Base-by-base conservation (phyloP, 1,140 invertebrate genomes). In the Colletes gigas region DNA sequence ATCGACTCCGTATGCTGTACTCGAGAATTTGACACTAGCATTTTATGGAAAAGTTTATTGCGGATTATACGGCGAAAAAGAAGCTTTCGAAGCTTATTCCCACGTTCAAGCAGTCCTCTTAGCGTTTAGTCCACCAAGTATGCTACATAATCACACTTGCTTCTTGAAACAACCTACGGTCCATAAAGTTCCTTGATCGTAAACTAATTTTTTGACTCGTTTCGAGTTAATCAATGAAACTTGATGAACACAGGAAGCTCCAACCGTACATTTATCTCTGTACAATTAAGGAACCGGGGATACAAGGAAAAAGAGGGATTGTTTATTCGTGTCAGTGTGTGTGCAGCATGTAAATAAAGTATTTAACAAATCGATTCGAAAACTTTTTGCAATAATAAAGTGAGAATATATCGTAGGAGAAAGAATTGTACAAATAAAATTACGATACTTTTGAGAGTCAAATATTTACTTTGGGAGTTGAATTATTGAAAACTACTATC, bases 221-320 rank as follows among this genome's bases (percentile, higher is more conserved):
- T 6, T 19, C 7, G 47, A 68, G 39, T 50, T 60, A 81, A 70
- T 59, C 71, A 55, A 59, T 30, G 14, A 71, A 62, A 77, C 30
- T 75, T 14, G 78, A 77, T 52, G 59, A 21, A 14, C 80, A 21
- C 57, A 66, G 72, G 41, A 72, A 70, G 69, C 68, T 85, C 44
- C 55, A 72, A 77, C 78, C 55, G 47, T 69, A 84, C 80, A 71
- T 81, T 78, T 86, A 41, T 85, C 69, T 50, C 50, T 78, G 47
- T 78, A 60, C 60, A 59, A 59, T 74, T 74, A 60, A 55, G 41
- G 21, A 54, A 74, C 3, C 41, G 19, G 12, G 63, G 59, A 44
- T 52, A 52, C 52, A 39, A 19, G 70, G 55, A 75, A 74, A 66
- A 69, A 39, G 66, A 3, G n/a, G 55, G 65, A 30, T 8, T 54